Percentiles rank a stretch among this genome's conserved stretches.
Evolutionary conservation across 2,888 invertebrate species (phyloP).

Genomic region (Drosophila stalkeri): DNA sequence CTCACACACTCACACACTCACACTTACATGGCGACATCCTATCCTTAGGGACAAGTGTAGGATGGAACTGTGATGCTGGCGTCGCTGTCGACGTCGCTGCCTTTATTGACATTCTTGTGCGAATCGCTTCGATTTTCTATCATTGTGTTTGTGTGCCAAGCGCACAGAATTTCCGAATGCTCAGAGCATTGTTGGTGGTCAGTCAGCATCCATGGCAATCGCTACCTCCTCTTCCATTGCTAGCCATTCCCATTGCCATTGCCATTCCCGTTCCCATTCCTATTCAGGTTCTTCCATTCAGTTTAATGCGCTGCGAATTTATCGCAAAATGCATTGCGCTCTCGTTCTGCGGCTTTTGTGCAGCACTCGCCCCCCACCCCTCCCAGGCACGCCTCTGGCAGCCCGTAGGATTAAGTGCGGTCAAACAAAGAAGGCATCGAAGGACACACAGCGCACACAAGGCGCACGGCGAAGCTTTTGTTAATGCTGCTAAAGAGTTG

Average conservation of each 20-base stretch:
- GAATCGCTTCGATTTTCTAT: slow-evolving; percentile 56
- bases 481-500: slow-evolving; percentile 81
- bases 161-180: slow-evolving; percentile 66
- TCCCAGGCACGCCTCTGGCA: not conserved
- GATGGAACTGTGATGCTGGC: not conserved
- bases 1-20: slow-evolving; percentile 24
- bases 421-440: slow-evolving; percentile 73
- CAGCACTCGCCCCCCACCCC: not conserved
- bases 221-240: too few relatives aligned
- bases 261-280: slow-evolving; percentile 18
- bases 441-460: slow-evolving; percentile 42
- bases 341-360: slow-evolving; percentile 43
- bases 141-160: slow-evolving; percentile 69
- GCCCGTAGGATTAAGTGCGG: slow-evolving; percentile 67
- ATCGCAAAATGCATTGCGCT: slow-evolving; percentile 74
- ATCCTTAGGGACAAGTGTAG: not conserved
- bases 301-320: slow-evolving; percentile 76
- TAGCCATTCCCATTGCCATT: not conserved
- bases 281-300: slow-evolving; percentile 34
- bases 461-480: slow-evolving; percentile 62
- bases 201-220: slow-evolving; percentile 31
- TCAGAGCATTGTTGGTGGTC: slow-evolving; percentile 76
- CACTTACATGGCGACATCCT: not conserved
- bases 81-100: slow-evolving; percentile 34
- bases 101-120: slow-evolving; percentile 75